Evolutionary conservation across 2,888 invertebrate species (phyloP).

Genomic region (Ceriagrion tenellum): DNA sequence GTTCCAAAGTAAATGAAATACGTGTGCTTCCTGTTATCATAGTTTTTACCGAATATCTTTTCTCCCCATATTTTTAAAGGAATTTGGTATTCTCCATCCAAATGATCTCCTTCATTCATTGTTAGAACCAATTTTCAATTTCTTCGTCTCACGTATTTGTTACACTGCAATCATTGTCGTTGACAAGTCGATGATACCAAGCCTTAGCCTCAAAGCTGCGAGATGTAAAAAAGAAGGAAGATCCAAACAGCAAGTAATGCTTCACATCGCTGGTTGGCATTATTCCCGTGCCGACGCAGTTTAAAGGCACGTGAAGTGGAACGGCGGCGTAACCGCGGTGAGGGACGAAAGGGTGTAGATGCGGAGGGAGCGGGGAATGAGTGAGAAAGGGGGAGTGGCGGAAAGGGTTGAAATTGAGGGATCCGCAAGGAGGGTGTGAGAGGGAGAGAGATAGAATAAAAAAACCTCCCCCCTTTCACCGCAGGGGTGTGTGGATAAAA

Average conservation of each 20-base stretch:
- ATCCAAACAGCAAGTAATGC: not conserved
- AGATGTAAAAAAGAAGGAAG: not conserved
- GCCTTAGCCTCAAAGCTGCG: no score
- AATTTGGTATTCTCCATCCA: no score
- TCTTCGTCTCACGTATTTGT: no score
- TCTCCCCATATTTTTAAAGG: no score
- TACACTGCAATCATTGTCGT: no score
- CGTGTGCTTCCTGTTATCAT: no score
- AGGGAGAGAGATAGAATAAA: not conserved
- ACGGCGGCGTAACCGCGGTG: not conserved
- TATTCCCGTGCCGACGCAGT: not conserved
- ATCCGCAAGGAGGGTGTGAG: not conserved
- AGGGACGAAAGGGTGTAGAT: not conserved
- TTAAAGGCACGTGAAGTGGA: not conserved
- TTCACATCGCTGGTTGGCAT: not conserved
- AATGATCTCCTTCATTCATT: no score
- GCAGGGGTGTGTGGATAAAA: conserved; percentile 1
- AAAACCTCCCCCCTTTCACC: not conserved
- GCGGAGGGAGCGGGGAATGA: not conserved
- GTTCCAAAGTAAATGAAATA: no score
- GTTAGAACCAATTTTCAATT: no score
- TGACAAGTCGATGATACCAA: not conserved
- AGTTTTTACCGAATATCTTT: no score
- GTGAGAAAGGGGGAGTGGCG: not conserved
- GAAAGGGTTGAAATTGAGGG: not conserved